These are phyloP conservation scores for Aurelia sp. DNA, from an alignment of 30 jellyfish, hydroid and myxozoan genomes.

Conservation along the genomic window DNA sequence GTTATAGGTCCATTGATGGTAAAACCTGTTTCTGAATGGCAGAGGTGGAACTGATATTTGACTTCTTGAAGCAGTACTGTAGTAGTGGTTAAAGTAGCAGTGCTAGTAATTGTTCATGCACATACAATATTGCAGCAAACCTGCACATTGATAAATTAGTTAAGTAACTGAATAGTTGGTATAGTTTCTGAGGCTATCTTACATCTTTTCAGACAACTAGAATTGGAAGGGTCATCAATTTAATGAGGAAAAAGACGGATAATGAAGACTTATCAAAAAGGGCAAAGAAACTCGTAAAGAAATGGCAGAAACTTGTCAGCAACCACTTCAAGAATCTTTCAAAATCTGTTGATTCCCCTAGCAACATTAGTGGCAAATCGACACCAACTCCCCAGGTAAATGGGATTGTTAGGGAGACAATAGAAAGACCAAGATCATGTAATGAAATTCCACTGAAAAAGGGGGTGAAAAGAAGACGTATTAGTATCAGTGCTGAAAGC, in stretches of 20 bases:
- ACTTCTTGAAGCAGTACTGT: no score
- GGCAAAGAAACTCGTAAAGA: conserved; percentile 84
- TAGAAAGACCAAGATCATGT: conserved; percentile 59
- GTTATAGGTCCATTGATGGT: no score
- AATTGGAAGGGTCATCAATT: conserved; percentile 85
- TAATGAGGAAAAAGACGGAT: conserved; percentile 87
- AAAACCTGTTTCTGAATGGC: no score
- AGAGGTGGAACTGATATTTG: no score
- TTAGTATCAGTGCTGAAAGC: conserved; percentile 48
- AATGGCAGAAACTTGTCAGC: conserved; percentile 90
- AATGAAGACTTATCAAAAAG: conserved; percentile 93
- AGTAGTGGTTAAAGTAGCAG: no score
- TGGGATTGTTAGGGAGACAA: conserved; percentile 52
- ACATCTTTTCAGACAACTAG: conserved; percentile 83
- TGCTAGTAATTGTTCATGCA: no score
- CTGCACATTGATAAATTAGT: no score
- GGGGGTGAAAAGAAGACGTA: conserved; percentile 63
- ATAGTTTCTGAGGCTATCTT: no score
- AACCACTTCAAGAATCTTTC: conserved; percentile 75
- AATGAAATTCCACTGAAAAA: conserved; percentile 53
- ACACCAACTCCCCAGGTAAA: conserved; percentile 62
- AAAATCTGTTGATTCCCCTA: conserved; percentile 53
- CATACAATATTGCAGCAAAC: no score
- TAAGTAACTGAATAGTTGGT: no score
- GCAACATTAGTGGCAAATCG: conserved; percentile 31